Base-by-base conservation (phyloP, 2,113 vertebrate genomes). In the Apteryx mantelli region DNA sequence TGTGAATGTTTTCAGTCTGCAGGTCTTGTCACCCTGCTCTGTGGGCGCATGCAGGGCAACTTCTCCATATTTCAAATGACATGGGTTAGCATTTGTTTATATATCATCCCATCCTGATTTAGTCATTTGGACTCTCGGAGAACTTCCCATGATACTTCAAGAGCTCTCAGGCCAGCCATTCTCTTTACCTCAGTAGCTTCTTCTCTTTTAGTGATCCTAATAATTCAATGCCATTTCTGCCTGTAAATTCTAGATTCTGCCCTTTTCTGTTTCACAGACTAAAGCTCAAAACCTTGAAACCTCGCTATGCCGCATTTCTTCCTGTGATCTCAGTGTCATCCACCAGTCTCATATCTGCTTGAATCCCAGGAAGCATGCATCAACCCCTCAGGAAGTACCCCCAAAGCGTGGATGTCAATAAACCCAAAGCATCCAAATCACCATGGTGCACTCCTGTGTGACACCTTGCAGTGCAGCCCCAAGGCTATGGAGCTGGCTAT, bases 361-460 rank as follows among this genome's bases (percentile, higher is more conserved):
- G 46, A 64, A 73, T 82, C 69, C 55, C 12, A 76, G 11, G 5
- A 75, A 71, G 38, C 38, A 55, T 25, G 9, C 22, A 60, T n/a
- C 48, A 32, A 34, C 13, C 11, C 50, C 55, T 70, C 40, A 75
- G 77, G 70, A 91, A 86, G 20, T 9, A 79, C 68, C 36, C 24
- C 11, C 7, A 14, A 88, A 85, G 13, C 28, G 38, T 46, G 66
- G 22, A 17, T 69, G 21, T 73, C 26, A 56, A 3, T 76, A 65
- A 86, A 36, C n/a, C 21, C 64, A 86, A 61, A 53, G 46, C 5
- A 40, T 7, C 15, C 52, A 60, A 44, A 22, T 60, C 22, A 52
- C 44, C 48, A 60, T 28, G n/a, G 18, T 25, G 28, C 0, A 0
- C 22, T 38, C 30, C 42, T 88, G 5, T 42, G 36, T 68, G 56